Evolutionary conservation across 2,113 vertebrate species (phyloP).

Genomic region (Mustela nigripes): DNA sequence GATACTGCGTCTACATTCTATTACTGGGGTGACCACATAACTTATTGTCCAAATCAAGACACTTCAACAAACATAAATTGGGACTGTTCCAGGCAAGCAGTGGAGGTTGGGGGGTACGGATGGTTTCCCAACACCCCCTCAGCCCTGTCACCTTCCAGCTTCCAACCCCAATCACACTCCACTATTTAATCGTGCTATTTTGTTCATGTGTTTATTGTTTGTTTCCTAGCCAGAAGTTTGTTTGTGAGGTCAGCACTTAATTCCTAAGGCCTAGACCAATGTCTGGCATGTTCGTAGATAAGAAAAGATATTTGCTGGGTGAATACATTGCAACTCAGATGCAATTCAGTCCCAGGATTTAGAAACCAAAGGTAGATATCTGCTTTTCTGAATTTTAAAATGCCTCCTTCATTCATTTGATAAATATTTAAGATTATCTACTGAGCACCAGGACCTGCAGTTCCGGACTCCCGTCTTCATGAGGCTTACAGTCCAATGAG

Average conservation of each 20-base stretch:
- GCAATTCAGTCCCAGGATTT: not conserved
- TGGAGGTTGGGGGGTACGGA: not conserved
- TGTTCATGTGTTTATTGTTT: not conserved
- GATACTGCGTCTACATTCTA: not conserved
- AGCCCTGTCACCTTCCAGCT: not conserved
- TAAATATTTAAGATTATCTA: not conserved
- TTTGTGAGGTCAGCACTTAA: not conserved
- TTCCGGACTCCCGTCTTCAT: not conserved
- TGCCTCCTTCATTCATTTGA: not conserved
- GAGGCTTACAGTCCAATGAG: not conserved
- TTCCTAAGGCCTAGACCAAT: not conserved
- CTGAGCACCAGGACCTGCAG: not conserved
- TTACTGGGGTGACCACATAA: not conserved
- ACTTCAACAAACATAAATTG: not conserved
- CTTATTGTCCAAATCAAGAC: not conserved
- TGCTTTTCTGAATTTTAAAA: slow-evolving; percentile 20
- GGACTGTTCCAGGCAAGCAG: not conserved
- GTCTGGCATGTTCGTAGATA: not conserved
- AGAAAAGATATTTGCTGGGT: not conserved
- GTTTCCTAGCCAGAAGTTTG: not conserved
- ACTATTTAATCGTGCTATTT: not conserved
- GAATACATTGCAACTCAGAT: not conserved
- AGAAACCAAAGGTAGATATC: not conserved
- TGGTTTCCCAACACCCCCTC: not conserved
- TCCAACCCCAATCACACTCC: not conserved